Conservation (phyloP, 1,140 invertebrate species). For the Hestina assimilis region DNA sequence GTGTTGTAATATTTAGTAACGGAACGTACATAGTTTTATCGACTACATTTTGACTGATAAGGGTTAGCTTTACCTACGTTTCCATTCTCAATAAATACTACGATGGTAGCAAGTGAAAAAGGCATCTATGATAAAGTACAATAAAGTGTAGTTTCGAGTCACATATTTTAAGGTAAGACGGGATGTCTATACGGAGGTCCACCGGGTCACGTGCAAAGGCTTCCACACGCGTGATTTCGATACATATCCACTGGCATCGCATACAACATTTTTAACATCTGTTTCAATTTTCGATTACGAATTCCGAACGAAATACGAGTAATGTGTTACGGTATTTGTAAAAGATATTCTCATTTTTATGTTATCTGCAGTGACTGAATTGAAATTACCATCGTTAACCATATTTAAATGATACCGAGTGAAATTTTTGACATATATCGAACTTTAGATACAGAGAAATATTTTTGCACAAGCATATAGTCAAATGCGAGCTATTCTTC, state of each 20-base stretch:
- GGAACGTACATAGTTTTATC: constrained; percentile 9
- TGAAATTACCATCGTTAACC: no score
- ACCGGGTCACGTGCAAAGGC: constrained; percentile 43
- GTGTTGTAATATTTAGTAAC: constrained; percentile 7
- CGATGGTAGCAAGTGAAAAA: not conserved
- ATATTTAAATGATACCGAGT: no score
- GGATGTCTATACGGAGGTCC: constrained; percentile 21
- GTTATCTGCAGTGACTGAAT: no score
- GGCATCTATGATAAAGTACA: not conserved
- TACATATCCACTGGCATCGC: constrained; percentile 44
- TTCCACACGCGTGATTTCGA: constrained; percentile 43
- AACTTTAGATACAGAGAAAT: no score
- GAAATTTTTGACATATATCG: no score
- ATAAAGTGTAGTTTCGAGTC: constrained; percentile 11
- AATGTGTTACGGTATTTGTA: not conserved
- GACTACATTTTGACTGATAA: constrained; percentile 23
- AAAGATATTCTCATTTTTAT: not conserved
- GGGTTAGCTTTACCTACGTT: constrained; percentile 19
- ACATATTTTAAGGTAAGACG: not conserved
- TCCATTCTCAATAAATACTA: constrained; percentile 17
- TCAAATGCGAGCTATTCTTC: no score
- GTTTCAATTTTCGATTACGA: constrained; percentile 31
- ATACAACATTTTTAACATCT: constrained; percentile 49
- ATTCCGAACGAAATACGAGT: constrained; percentile 12
- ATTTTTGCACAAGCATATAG: no score